phyloP scores from a whole-genome alignment of 2,888 invertebrate genomes.

The Pemphredon lugubris region DNA sequence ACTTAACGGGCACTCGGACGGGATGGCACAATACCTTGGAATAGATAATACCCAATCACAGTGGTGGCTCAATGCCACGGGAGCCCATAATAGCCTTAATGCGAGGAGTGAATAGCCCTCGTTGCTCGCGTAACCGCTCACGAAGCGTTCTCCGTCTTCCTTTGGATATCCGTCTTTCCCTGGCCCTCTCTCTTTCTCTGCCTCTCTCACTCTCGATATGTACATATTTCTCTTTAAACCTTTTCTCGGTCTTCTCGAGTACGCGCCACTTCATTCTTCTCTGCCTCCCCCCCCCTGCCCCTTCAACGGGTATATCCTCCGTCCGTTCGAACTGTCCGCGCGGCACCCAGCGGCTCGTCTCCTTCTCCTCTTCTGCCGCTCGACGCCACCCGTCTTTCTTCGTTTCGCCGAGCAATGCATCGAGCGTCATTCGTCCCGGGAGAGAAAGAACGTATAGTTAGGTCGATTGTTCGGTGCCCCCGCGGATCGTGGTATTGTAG shows the following conservation, averaged over 20 bases:
- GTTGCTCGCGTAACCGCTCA: constrained; percentile 70
- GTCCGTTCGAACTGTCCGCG: constrained; percentile 30
- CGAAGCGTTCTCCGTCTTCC: constrained; percentile 29
- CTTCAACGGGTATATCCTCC: constrained; percentile 1
- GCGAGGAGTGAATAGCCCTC: constrained; percentile 71
- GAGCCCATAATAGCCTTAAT: constrained; percentile 71
- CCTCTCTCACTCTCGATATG: neutral
- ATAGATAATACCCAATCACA: constrained; percentile 75
- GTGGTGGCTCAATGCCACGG: constrained; percentile 61
- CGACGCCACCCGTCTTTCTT: constrained; percentile 19
- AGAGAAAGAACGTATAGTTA: constrained; percentile 58
- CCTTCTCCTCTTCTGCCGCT: constrained; percentile 33
- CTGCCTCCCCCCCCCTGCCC: constrained; percentile 12
- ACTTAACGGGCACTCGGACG: constrained; percentile 15
- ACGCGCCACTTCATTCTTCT: constrained; percentile 26
- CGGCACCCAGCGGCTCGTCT: constrained; percentile 36
- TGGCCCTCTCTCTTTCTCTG: constrained; percentile 25
- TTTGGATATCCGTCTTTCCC: no score
- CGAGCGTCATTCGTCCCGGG: constrained; percentile 11
- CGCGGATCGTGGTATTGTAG: constrained; percentile 69
- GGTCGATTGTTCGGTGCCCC: constrained; percentile 63
- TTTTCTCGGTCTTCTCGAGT: constrained; percentile 20
- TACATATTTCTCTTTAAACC: constrained; percentile 33
- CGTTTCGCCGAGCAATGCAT: constrained; percentile 18
- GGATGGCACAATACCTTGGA: constrained; percentile 57